These are phyloP conservation scores for Malurus alboscapulatus DNA, from an alignment of 2,113 vertebrate genomes.

Conservation along the genomic window DNA sequence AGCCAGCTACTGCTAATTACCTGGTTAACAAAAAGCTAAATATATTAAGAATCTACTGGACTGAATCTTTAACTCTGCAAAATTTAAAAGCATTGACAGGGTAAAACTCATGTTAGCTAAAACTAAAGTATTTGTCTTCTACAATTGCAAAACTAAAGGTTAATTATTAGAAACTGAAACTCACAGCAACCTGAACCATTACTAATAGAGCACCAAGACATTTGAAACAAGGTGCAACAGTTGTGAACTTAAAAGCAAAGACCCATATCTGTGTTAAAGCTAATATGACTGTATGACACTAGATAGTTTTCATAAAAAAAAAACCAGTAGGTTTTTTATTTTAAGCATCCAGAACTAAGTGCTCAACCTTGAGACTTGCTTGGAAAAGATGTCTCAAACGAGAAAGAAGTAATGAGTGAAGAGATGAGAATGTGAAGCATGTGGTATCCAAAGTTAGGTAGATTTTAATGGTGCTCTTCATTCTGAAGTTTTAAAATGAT, in stretches of 20 bases:
- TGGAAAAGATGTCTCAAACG: background rate
- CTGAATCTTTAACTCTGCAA: background rate
- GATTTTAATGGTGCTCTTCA: background rate
- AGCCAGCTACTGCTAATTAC: background rate
- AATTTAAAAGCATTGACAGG: background rate
- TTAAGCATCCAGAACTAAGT: background rate
- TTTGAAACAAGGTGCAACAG: background rate
- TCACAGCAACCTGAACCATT: background rate
- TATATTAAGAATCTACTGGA: background rate
- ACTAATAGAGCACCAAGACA: background rate
- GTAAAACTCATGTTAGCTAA: background rate
- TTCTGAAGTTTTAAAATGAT: background rate
- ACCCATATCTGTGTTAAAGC: background rate
- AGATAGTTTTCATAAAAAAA: background rate
- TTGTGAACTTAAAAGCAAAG: background rate
- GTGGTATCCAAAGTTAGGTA: background rate
- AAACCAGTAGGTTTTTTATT: background rate
- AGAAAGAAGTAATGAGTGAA: background rate
- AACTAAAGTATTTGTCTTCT: background rate
- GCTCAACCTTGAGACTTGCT: background rate
- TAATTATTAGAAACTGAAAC: background rate
- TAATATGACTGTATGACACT: background rate
- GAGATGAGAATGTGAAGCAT: background rate
- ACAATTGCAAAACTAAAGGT: background rate
- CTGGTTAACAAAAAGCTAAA: background rate